phyloP scores from a whole-genome alignment of 2,113 vertebrate genomes.

The Phalacrocorax brasilianus region DNA sequence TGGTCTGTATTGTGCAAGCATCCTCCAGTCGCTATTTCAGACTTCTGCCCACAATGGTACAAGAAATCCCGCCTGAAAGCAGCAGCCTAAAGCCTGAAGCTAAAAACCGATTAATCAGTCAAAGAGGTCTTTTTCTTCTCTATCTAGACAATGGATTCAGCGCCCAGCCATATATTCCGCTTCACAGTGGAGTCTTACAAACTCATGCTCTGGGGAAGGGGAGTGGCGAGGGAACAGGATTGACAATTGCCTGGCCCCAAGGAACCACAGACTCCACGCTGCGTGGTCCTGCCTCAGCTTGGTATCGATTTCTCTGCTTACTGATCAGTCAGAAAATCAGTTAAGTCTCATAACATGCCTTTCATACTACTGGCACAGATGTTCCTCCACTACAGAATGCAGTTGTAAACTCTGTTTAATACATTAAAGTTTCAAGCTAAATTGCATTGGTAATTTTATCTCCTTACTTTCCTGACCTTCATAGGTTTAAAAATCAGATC shows the following conservation, averaged over 20 bases:
- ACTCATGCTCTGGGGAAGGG: not conserved
- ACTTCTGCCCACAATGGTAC: not conserved
- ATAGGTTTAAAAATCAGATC: conserved; percentile 40
- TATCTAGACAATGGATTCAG: not conserved
- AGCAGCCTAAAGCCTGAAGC: not conserved
- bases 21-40: not conserved
- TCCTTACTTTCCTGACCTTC: conserved; percentile 47
- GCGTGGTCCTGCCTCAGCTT: not conserved
- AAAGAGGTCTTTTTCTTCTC: not conserved
- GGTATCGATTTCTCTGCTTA: not conserved
- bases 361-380: not conserved
- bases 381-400: not conserved
- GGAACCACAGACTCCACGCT: not conserved
- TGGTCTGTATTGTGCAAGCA: not conserved
- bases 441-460: conserved; percentile 27
- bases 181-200: not conserved
- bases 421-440: conserved; percentile 28
- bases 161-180: not conserved
- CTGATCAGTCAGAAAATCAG: not conserved
- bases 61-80: conserved; percentile 3
- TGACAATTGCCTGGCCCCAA: not conserved
- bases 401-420: conserved; percentile 38
- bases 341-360: conserved; percentile 21
- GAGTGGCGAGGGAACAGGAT: not conserved
- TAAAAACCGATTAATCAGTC: not conserved